A percentile compares a stretch with the other conserved stretches of the same genome.
phyloP scores from a whole-genome alignment of 2,113 vertebrate genomes.

The Clinocottus analis region DNA sequence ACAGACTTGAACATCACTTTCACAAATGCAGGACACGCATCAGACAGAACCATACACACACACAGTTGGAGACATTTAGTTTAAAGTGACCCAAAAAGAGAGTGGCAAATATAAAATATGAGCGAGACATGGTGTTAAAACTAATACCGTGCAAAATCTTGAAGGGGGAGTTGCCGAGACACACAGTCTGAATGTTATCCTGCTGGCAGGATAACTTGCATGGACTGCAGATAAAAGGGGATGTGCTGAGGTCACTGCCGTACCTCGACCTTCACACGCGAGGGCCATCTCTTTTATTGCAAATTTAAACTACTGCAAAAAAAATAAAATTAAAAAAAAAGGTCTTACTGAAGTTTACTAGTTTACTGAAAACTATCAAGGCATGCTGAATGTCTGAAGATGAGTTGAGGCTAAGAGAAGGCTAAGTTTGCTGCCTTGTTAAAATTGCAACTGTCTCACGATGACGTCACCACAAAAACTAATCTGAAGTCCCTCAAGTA shows the following conservation, averaged over 20 bases:
- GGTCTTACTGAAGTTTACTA: not conserved
- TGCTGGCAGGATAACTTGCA: not conserved
- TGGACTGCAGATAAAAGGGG: not conserved
- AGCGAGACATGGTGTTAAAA: not conserved
- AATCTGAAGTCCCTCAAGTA: not conserved
- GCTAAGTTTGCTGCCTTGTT: not conserved
- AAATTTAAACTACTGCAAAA: not conserved
- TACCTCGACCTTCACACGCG: not conserved
- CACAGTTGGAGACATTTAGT: not conserved
- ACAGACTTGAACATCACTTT: slow-evolving; percentile 50
- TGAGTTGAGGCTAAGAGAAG: not conserved
- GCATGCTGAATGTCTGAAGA: not conserved
- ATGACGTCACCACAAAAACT: not conserved
- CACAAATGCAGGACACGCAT: slow-evolving; percentile 31
- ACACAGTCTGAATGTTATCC: not conserved
- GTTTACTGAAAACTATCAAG: not conserved
- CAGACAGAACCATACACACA: slow-evolving; percentile 27
- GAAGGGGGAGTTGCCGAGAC: not conserved
- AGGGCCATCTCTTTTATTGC: not conserved
- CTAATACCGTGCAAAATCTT: not conserved
- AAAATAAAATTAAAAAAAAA: not conserved
- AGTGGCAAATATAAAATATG: not conserved
- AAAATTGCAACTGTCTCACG: no score
- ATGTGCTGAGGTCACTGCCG: not conserved
- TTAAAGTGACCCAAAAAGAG: not conserved